Conservation (phyloP, 2,797 vertebrate genomes). For the Acridotheres tristis region DNA sequence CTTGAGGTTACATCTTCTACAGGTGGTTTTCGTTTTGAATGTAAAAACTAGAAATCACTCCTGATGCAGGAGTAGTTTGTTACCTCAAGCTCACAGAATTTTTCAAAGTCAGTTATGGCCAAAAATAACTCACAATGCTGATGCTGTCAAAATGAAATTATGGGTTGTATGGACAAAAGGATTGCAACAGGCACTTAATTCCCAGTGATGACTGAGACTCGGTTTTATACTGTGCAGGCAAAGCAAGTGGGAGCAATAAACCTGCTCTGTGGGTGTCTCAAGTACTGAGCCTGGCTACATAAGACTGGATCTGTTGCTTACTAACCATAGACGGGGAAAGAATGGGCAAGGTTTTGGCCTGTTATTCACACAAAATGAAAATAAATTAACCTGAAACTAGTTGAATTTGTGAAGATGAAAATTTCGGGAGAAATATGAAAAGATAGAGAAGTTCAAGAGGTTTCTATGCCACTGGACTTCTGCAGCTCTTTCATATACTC, state of each 20-base stretch:
- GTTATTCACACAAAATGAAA: not conserved
- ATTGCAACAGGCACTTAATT: not conserved
- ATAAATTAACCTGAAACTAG: not conserved
- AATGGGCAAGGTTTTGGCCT: not conserved
- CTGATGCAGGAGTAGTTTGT: not conserved
- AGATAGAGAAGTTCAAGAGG: not conserved
- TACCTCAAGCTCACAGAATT: not conserved
- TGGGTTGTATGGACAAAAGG: not conserved
- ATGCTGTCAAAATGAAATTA: not conserved
- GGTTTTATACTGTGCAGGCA: rapidly evolving
- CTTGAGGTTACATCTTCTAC: not conserved
- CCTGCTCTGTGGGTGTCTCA: not conserved
- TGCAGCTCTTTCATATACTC: not conserved
- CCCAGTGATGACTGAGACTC: not conserved
- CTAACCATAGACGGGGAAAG: not conserved
- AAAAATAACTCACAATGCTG: not conserved
- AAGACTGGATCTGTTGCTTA: not conserved
- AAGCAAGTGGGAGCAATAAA: not conserved
- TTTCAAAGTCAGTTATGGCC: not conserved
- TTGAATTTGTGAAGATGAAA: not conserved
- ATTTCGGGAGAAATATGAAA: not conserved
- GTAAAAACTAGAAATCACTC: not conserved
- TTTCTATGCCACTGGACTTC: not conserved
- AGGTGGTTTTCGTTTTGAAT: not conserved
- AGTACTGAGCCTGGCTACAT: not conserved